Percentiles rank a stretch among this genome's conserved stretches.
These are phyloP conservation scores for Ceramica pisi DNA, from an alignment of 2,888 invertebrate genomes.

Conservation along the genomic window DNA sequence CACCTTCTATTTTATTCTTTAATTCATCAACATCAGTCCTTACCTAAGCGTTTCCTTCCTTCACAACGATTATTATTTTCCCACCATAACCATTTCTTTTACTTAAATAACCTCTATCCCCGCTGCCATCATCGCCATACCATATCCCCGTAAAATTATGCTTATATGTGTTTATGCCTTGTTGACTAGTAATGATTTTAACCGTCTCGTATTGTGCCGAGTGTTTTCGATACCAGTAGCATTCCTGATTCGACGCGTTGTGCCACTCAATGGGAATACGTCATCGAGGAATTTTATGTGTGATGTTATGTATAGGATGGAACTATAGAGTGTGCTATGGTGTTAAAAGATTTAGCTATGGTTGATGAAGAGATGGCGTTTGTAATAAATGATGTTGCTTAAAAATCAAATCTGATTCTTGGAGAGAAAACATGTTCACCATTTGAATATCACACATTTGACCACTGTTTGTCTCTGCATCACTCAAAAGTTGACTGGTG, in stretches of 20 bases:
- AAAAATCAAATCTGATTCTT: neutral
- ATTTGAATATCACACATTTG: too few relatives aligned
- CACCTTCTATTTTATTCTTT: neutral
- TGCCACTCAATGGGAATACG: slow-evolving; percentile 55
- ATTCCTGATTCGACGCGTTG: slow-evolving; percentile 63
- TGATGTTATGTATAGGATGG: slow-evolving; percentile 12
- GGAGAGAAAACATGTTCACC: neutral
- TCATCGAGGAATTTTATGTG: slow-evolving; percentile 48
- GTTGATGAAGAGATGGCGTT: neutral
- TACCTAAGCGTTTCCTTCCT: neutral
- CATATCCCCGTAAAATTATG: slow-evolving; percentile 60
- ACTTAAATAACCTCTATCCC: neutral
- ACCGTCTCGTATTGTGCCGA: slow-evolving; percentile 54
- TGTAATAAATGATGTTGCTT: neutral
- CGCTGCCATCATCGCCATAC: slow-evolving; percentile 37
- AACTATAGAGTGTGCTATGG: slow-evolving; percentile 5
- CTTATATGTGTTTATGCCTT: slow-evolving; percentile 67
- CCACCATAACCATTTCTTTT: neutral
- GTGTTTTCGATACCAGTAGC: slow-evolving; percentile 68
- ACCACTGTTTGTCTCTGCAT: too few relatives aligned
- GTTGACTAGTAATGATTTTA: slow-evolving; percentile 64
- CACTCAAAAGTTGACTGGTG: too few relatives aligned
- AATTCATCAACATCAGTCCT: neutral
- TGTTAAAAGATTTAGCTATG: neutral
- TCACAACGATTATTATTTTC: neutral